Evolutionary conservation across 2,113 vertebrate species (phyloP), one percentile per base, ranked within the genome.

Genomic region (Mola mola): DNA sequence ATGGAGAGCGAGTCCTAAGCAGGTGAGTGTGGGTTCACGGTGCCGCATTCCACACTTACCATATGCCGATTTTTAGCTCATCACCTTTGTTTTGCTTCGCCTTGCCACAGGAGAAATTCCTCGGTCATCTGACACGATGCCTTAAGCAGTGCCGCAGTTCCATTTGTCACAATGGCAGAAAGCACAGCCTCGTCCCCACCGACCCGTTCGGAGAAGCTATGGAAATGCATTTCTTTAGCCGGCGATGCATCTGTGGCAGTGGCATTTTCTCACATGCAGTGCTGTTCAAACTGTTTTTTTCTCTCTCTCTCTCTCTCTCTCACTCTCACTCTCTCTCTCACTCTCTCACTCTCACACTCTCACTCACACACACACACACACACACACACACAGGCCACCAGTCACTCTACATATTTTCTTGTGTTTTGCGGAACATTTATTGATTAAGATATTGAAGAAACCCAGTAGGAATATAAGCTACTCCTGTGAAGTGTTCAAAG

Each of bases 1-100:
- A 75, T 97, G 92, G 95, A 95, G 92, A 96, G 93, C 44, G 93
- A 94, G 93, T 93, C 93, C 83, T 92, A 89, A 88, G 93, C 91
- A 93, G 93, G 91, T 87, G 77, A 85, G 46, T 28, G 2, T 26
- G 24, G 34, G n/a, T 15, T 10, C 26, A 4, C 26, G 49, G 6
- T 28, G 26, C 26, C 26, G 26, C 26, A 5, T 8, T 28, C 4
- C 4, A 4, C 26, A 5, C 8, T 5, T 28, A 28, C 26, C 8
- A 19, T 41, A 11, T 41, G 19, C 38, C 4, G 29, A 33, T 38
- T 17, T 56, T 24, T n/a, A n/a, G 8, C n/a, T 24, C 31, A 56
- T 75, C 3, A 16, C 36, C 4, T 21, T 34, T 38, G 2, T 53
- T 53, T 48, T 49, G 1, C 61, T 58, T 52, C 16, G 33, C 15